Base-by-base conservation (phyloP, 2,113 vertebrate species). In the Oceanodroma tethys region DNA sequence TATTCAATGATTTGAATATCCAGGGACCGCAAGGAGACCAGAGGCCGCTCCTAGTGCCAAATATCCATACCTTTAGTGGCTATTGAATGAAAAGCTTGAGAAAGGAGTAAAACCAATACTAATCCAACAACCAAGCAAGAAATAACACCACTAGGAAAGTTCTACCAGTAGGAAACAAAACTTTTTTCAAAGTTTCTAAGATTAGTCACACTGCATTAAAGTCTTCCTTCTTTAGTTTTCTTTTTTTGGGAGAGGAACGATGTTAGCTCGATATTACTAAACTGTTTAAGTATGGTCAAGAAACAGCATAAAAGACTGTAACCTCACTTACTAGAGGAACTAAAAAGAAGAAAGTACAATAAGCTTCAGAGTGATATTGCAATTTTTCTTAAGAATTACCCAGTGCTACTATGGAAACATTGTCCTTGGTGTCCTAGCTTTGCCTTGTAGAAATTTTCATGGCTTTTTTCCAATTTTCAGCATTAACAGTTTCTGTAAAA, bases 211-310 rank as follows among this genome's bases (percentile, higher is more conserved):
- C 4, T 32, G 52, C 2, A 27, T 6, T 43, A 42, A 78, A 30
- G 32, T 4, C 6, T 79, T 86, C 32, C 11, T 76, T 43, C 10
- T 83, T 53, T 56, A 74, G 16, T 62, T 75, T 85, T 81, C 11
- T 2, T 40, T 47, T 29, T 75, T 3, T 6, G 1, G 0, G 7
- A 4, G 19, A n/a, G 7, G 2, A 10, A 65, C 56, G 19, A 58
- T 30, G 11, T 1, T 45, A 38, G 9, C 17, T 76, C 48, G 50
- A 2, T 80, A 40, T 34, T 48, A 14, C 6, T 79, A 30, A 80
- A 66, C 16, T 40, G 7, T 13, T 26, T 89, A n/a, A 78, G 3
- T n/a, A 36, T 27, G 8, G 23, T 52, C 18, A 76, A 73, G 34
- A 76, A 95, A 42, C 4, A 59, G 4, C 16, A 52, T 10, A 78